A percentile compares a stretch with the other conserved stretches of the same genome.
Conservation (phyloP, 2,888 invertebrate species). For the Cheilosia vernalis region DNA sequence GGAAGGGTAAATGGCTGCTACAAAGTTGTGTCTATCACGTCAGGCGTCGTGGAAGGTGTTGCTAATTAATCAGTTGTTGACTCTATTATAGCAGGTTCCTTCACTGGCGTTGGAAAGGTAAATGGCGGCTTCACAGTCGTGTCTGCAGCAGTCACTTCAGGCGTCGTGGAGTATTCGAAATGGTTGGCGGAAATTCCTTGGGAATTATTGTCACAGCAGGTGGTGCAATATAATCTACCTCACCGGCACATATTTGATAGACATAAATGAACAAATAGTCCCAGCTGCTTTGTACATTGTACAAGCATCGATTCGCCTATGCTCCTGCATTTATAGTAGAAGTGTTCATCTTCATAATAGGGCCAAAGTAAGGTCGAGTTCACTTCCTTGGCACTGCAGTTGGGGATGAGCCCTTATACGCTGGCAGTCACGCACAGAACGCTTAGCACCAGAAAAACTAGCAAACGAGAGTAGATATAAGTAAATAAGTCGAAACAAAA, state of each 20-base stretch:
- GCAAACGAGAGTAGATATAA: no score
- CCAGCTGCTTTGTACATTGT: not conserved
- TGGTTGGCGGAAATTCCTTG: slow-evolving; percentile 12
- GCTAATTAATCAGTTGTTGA: no score
- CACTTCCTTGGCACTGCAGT: slow-evolving; percentile 12
- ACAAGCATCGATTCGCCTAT: not conserved
- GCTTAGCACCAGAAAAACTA: not conserved
- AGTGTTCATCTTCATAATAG: slow-evolving; percentile 11
- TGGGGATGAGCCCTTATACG: slow-evolving; percentile 13
- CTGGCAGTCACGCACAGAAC: not conserved
- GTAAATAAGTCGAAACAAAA: no score
- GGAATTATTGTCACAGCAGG: slow-evolving; percentile 5
- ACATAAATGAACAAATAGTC: not conserved
- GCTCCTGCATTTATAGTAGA: not conserved
- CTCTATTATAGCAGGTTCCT: no score
- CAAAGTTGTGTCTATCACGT: not conserved
- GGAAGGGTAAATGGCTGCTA: slow-evolving; percentile 2
- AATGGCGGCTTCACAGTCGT: slow-evolving; percentile 1
- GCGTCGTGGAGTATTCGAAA: not conserved
- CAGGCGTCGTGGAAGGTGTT: not conserved
- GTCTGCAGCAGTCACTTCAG: not conserved
- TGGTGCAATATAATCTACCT: not conserved
- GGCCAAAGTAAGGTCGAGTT: slow-evolving; percentile 2
- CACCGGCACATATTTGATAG: not conserved
- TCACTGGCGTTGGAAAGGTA: slow-evolving; percentile 5